Conservation (phyloP, 2,113 vertebrate species). For the Rallus limicola region DNA sequence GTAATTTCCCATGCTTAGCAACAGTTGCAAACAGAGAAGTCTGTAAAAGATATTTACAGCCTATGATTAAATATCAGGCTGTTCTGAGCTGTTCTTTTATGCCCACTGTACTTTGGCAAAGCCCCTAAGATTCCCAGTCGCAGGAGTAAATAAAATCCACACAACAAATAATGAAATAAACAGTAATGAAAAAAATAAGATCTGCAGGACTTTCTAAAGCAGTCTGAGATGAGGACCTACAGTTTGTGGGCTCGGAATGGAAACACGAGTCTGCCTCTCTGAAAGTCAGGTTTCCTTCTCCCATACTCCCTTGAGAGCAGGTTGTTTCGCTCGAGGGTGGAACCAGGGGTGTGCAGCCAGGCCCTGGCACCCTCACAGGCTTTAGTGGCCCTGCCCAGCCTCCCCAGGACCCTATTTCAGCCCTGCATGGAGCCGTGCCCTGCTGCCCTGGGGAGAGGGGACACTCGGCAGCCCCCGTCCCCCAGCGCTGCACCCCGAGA, state of each 20-base stretch:
- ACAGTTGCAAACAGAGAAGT: conserved; percentile 23
- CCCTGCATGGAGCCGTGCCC: background rate
- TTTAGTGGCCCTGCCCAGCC: no score
- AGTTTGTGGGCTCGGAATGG: background rate
- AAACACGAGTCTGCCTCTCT: background rate
- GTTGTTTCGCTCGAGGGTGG: background rate
- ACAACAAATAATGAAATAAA: background rate
- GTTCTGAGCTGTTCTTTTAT: background rate
- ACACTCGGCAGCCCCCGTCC: no score
- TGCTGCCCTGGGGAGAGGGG: fast-evolving
- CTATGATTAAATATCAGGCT: conserved; percentile 41
- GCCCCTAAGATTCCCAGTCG: background rate
- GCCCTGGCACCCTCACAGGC: background rate
- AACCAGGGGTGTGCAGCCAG: background rate
- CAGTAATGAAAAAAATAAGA: background rate
- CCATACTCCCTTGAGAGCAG: no score
- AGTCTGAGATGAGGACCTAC: background rate
- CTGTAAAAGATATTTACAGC: conserved; percentile 38
- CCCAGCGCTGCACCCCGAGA: background rate
- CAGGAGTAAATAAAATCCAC: background rate
- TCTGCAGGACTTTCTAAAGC: background rate
- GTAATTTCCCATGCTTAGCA: background rate
- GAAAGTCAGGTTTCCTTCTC: background rate
- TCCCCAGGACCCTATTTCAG: background rate
- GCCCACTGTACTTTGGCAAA: background rate